Base-by-base conservation (phyloP, 2,888 invertebrate genomes). In the Yponomeuta malinellus region DNA sequence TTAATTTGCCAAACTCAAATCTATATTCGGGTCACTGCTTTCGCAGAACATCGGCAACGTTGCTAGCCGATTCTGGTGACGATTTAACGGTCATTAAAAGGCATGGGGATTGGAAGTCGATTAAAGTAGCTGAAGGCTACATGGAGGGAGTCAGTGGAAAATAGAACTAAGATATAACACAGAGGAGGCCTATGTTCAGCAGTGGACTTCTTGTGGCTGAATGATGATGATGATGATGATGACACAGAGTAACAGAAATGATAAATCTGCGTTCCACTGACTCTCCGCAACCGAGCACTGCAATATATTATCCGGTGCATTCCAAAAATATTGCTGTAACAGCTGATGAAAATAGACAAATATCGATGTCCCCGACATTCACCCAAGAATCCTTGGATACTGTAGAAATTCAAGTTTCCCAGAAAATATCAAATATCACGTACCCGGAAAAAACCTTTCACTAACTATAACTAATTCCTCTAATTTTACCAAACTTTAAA, bases 311-410 rank as follows among this genome's bases (percentile, higher is more conserved):
- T 23, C 23, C 23, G 23, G 23, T 23, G 23, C 23, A 23, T 23
- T 23, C 23, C 23, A 1, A 23, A 23, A 23, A 73, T 69, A 72
- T 31, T 31, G 69, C 69, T 48, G 48, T 69, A 15, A 68, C 63
- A 33, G 63, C 64, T 68, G 43, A 15, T 2, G 69, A 64, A 33
- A 78, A 71, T 0, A 93, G 93, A 67, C 93, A 5, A 87, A 5
- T 64, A 74, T 2, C 73, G 75, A 1, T 79, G 73, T 68, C 78
- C 82, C 81, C 48, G 8, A 12, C 65, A 66, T 9, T 68, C 43
- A 63, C 33, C 43, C 68, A 72, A 5, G 37, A 37, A 37, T 37
- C 37, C 37, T 5, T 37, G 2, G 37, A 66, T 63, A 63, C 37
- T 59, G 12, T 59, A 3, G 59, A 59, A 59, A 59, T 9, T 59